Conservation (phyloP, 2,113 vertebrate genomes). For the Quiscalus mexicanus region DNA sequence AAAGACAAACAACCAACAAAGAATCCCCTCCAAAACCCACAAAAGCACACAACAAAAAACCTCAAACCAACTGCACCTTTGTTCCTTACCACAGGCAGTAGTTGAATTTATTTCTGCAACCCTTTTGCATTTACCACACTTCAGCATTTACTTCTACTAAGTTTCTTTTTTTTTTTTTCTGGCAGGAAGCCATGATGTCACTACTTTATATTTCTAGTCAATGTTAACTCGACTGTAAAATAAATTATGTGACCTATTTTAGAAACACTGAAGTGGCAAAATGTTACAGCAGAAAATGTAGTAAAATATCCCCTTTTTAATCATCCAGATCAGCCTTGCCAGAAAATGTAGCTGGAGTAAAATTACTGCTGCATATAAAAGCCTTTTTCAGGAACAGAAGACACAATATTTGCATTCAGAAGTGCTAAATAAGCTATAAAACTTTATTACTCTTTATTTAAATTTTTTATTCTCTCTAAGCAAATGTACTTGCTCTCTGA, state of each 20-base stretch:
- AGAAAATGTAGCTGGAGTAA: neutral
- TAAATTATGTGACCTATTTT: constrained; percentile 39
- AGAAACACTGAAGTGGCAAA: constrained; percentile 46
- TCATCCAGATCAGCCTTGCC: neutral
- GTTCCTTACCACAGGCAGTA: neutral
- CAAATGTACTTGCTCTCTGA: neutral
- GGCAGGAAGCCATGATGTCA: neutral
- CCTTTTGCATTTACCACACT: neutral
- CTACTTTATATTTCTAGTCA: constrained; percentile 27
- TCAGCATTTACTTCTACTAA: neutral
- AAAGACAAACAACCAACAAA: neutral
- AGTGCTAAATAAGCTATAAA: neutral
- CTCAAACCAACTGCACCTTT: neutral
- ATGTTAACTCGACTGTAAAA: constrained; percentile 44
- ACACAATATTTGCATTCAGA: neutral
- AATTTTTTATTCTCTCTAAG: neutral
- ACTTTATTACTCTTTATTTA: neutral
- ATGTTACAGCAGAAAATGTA: neutral
- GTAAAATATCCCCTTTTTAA: neutral
- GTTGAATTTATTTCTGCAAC: neutral
- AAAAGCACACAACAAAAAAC: neutral
- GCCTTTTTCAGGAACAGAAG: neutral
- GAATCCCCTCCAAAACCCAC: neutral
- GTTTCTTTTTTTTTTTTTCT: neutral
- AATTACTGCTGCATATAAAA: neutral